Conservation (phyloP, 2,888 invertebrate species). For the Lasius fuliginosus region DNA sequence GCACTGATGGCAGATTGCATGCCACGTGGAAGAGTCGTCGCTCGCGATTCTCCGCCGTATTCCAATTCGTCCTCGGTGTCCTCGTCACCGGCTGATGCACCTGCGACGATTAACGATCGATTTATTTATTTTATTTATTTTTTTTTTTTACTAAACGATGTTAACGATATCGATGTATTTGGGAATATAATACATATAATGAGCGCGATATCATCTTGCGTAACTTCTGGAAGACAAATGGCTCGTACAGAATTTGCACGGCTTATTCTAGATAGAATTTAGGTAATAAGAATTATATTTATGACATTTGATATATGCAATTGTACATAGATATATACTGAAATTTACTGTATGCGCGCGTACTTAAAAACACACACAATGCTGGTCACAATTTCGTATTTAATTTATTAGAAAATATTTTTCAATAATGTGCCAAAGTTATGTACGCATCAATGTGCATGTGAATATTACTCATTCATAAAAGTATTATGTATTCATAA, state of each 20-base stretch:
- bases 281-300: not conserved
- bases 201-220: not conserved
- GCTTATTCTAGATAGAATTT: not conserved
- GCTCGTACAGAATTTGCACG: not conserved
- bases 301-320: not conserved
- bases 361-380: not conserved
- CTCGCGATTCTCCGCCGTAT: constrained; percentile 85
- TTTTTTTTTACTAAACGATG: not conserved
- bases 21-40: constrained; percentile 90
- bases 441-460: not conserved
- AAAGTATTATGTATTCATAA: constrained; percentile 18
- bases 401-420: not conserved
- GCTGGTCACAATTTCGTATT: not conserved
- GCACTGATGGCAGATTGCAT: constrained; percentile 87
- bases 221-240: not conserved
- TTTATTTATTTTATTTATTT: not conserved
- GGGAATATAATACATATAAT: too few species aligned
- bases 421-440: not conserved
- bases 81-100: constrained; percentile 86
- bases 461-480: constrained; percentile 10
- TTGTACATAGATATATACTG: not conserved
- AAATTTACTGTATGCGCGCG: not conserved
- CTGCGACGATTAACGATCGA: constrained; percentile 78
- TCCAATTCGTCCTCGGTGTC: constrained; percentile 85
- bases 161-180: not conserved